A percentile compares a stretch with the other conserved stretches of the same genome.
These are phyloP conservation scores for Brachionus asplanchnoidis DNA, from an alignment of 1,140 invertebrate genomes.

Conservation along the genomic window DNA sequence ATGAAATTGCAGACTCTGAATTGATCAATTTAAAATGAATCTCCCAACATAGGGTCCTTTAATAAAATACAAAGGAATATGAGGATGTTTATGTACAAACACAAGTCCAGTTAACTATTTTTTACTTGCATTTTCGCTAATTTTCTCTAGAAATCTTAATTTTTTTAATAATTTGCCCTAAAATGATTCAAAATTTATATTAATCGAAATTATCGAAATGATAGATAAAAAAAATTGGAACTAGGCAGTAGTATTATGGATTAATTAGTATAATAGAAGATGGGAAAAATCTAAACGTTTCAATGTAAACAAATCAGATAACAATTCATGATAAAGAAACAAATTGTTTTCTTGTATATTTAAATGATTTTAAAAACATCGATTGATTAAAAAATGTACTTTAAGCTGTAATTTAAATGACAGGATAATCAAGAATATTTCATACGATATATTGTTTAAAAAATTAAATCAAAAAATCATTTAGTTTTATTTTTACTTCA, in stretches of 20 bases:
- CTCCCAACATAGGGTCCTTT: neutral
- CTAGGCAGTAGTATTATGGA: neutral
- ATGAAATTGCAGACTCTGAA: neutral
- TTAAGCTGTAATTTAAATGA: neutral
- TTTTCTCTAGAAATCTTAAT: neutral
- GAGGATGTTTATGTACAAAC: neutral
- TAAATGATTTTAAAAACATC: conserved; percentile 1
- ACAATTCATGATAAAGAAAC: neutral
- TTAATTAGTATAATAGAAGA: neutral
- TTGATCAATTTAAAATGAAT: neutral
- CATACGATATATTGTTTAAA: neutral
- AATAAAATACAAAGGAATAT: neutral
- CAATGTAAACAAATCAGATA: neutral
- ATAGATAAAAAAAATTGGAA: neutral
- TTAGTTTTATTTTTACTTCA: neutral
- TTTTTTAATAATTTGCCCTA: neutral
- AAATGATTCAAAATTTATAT: neutral
- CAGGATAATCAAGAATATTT: neutral
- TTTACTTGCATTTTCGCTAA: neutral
- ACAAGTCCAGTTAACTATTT: neutral
- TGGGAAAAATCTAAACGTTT: neutral
- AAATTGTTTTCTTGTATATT: neutral
- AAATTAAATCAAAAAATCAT: neutral
- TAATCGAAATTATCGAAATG: neutral
- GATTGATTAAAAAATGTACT: neutral